Percentiles rank a stretch among this genome's conserved stretches.
Conservation (phyloP, 2,888 invertebrate species). For the Onchidella celtica region DNA sequence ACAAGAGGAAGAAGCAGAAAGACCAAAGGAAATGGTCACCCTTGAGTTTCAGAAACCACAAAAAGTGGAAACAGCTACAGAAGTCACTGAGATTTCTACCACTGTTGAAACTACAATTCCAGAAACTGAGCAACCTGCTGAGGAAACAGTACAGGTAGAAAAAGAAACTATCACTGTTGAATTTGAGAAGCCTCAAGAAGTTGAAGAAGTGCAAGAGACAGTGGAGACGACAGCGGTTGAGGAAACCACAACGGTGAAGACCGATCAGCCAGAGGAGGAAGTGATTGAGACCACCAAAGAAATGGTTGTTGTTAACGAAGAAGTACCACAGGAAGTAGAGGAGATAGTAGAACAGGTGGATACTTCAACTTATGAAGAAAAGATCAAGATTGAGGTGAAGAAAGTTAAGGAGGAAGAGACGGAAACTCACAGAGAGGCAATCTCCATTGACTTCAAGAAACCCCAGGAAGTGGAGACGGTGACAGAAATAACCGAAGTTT, state of each 20-base stretch:
- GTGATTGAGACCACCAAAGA: conserved; percentile 46
- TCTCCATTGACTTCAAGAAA: conserved; percentile 38
- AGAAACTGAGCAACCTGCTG: conserved; percentile 55
- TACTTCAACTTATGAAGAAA: conserved; percentile 4
- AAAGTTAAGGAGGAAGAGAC: conserved; percentile 54
- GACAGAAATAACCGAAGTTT: conserved; percentile 30
- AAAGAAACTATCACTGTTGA: conserved; percentile 54
- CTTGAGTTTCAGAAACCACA: conserved; percentile 37
- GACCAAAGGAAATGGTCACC: conserved; percentile 30
- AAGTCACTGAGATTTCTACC: conserved; percentile 42
- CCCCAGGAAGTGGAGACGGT: conserved; percentile 47
- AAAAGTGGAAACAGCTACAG: conserved; percentile 31
- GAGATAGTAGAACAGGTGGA: conserved; percentile 43
- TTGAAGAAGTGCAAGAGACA: conserved; percentile 21
- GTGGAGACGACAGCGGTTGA: not conserved
- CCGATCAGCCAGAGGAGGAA: conserved; percentile 49
- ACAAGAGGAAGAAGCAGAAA: conserved; percentile 45
- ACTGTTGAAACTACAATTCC: conserved; percentile 35
- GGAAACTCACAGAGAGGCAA: conserved; percentile 48
- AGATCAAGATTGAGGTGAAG: conserved; percentile 49
- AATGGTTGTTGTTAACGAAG: conserved; percentile 47
- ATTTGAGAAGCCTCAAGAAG: conserved; percentile 52
- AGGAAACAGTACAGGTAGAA: conserved; percentile 53
- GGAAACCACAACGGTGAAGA: conserved; percentile 42
- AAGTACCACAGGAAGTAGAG: conserved; percentile 48